Percentiles rank a stretch among this genome's conserved stretches.
Conservation (phyloP, 1,140 invertebrate species). For the Papilio dardanus region DNA sequence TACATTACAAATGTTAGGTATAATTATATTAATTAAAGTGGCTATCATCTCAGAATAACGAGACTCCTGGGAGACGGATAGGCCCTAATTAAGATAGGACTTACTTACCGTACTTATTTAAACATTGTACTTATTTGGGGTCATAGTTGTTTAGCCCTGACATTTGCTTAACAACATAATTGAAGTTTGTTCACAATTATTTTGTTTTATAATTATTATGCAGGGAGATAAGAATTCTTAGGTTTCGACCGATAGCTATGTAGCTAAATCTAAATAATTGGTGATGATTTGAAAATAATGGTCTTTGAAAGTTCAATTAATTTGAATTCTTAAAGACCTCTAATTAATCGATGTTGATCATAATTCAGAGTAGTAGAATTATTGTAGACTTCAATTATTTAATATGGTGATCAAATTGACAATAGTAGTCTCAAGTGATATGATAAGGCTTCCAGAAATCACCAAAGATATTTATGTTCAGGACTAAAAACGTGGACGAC, state of each 20-base stretch:
- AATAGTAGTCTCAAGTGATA: no score
- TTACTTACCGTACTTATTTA: constrained; percentile 2
- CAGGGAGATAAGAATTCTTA: not conserved
- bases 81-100: constrained; percentile 16
- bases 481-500: constrained; percentile 81
- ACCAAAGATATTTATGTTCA: constrained; percentile 38
- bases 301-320: no score
- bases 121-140: constrained; percentile 12
- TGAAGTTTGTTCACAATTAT: not conserved
- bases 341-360: no score
- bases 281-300: no score
- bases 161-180: constrained; percentile 1
- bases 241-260: no score
- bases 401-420: no score
- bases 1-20: constrained; percentile 22
- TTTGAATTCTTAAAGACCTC: no score
- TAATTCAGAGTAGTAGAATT: no score
- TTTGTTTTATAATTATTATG: not conserved
- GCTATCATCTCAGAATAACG: constrained; percentile 8
- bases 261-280: no score
- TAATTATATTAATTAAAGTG: constrained; percentile 21
- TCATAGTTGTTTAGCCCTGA: constrained; percentile 6
- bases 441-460: no score
- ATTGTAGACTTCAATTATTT: no score
- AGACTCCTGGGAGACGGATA: constrained; percentile 12